Evolutionary conservation across 2,888 invertebrate species (phyloP).

Genomic region (Biston stratarius): DNA sequence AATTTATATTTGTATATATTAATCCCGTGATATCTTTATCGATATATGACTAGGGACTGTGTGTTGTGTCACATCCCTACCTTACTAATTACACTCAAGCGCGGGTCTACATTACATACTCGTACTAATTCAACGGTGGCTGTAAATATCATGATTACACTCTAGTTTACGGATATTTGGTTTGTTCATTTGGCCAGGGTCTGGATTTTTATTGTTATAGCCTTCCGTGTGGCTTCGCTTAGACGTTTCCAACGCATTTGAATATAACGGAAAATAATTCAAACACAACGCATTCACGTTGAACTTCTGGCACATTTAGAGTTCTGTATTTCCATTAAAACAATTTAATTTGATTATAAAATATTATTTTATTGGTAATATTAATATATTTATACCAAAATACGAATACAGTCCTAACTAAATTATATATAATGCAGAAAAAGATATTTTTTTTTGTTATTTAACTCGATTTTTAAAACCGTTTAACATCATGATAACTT

Average conservation of each 20-base stretch:
- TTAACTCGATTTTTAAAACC: no score
- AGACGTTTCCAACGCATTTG: not conserved
- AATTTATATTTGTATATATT: no score
- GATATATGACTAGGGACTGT: not conserved
- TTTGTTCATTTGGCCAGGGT: conserved; percentile 31
- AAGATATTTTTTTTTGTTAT: no score
- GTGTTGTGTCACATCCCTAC: conserved; percentile 21
- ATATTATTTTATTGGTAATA: no score
- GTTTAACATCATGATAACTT: no score
- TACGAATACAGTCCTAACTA: no score
- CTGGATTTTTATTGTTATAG: conserved; percentile 36
- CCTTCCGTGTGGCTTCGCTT: conserved; percentile 24
- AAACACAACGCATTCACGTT: not conserved
- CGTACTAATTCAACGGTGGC: conserved; percentile 35
- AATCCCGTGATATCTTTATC: not conserved
- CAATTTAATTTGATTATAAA: no score
- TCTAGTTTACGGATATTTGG: conserved; percentile 36
- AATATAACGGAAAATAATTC: not conserved
- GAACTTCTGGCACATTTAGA: not conserved
- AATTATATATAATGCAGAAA: no score
- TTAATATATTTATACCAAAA: no score
- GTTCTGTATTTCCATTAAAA: no score
- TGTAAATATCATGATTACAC: conserved; percentile 41
- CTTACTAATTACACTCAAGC: conserved; percentile 51
- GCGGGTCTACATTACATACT: conserved; percentile 38